A percentile compares a stretch with the other conserved stretches of the same genome.
These are phyloP conservation scores for Scrobipalpa costella DNA, from an alignment of 2,888 invertebrate genomes.

Conservation along the genomic window DNA sequence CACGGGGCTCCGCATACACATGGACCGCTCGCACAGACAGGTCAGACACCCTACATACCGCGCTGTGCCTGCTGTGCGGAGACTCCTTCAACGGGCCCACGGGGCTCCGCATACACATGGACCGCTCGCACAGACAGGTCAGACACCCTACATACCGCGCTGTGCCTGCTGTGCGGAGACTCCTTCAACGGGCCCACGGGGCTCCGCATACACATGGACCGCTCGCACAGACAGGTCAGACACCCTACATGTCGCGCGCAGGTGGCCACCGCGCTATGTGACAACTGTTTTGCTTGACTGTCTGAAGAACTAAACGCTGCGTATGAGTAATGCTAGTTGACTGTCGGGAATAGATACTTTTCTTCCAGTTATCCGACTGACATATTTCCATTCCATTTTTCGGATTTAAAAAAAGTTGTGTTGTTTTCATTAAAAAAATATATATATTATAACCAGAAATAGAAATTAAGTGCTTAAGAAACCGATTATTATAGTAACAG, in stretches of 20 bases:
- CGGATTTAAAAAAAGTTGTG: no score
- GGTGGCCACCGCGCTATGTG: not conserved
- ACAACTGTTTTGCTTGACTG: no score
- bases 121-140: slow-evolving; percentile 11
- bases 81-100: slow-evolving; percentile 10
- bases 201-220: slow-evolving; percentile 14
- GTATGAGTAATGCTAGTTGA: no score
- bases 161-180: slow-evolving; percentile 7
- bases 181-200: slow-evolving; percentile 7
- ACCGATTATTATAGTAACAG: no score
- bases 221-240: slow-evolving; percentile 2
- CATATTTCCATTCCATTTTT: no score
- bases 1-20: slow-evolving; percentile 11
- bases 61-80: slow-evolving; percentile 2
- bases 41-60: not conserved
- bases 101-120: slow-evolving; percentile 12
- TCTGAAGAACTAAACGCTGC: no score
- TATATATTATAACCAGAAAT: no score
- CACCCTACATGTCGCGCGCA: not conserved
- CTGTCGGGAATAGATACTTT: no score
- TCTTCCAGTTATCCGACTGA: no score
- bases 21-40: slow-evolving; percentile 11
- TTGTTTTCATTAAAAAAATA: no score
- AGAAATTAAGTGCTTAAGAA: no score
- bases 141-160: not conserved